Percentiles rank a stretch among this genome's conserved stretches.
Evolutionary conservation across 2,797 vertebrate genomes (phyloP).

Genomic region (Epinephelus awoara): DNA sequence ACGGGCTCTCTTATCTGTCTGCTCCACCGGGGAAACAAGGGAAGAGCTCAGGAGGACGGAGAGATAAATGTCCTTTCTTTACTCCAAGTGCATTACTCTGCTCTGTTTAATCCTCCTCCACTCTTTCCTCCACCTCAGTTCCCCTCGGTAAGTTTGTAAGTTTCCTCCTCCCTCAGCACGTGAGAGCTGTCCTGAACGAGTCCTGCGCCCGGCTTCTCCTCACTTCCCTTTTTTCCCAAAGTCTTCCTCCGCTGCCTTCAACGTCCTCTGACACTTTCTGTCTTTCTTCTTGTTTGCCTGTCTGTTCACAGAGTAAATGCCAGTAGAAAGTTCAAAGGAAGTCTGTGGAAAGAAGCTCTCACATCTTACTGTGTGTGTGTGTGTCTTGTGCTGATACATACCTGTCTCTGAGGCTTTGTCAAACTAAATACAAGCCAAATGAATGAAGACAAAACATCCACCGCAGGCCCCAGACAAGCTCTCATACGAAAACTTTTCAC

Average conservation of each 20-base stretch:
- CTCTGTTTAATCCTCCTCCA: conserved; percentile 63
- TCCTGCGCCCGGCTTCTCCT: conserved; percentile 25
- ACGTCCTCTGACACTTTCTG: conserved; percentile 32
- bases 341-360: conserved; percentile 37
- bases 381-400: conserved; percentile 24
- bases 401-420: conserved; percentile 54
- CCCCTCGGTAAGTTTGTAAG: conserved; percentile 26
- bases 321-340: conserved; percentile 55
- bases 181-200: conserved; percentile 44
- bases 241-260: conserved; percentile 33
- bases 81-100: conserved; percentile 65
- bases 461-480: conserved; percentile 17
- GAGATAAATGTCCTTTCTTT: conserved; percentile 75
- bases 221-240: conserved; percentile 8
- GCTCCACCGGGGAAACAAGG: conserved; percentile 74
- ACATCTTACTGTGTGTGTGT: conserved; percentile 24
- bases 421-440: conserved; percentile 63
- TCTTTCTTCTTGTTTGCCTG: conserved; percentile 43
- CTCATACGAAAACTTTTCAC: conserved; percentile 24
- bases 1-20: conserved; percentile 71
- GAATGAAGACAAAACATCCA: conserved; percentile 49
- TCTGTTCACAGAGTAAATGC: conserved; percentile 49
- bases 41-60: conserved; percentile 64
- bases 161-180: conserved; percentile 31
- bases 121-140: conserved; percentile 52